A percentile compares a stretch with the other conserved stretches of the same genome.
phyloP scores from a whole-genome alignment of 2,113 vertebrate species.

The Misgurnus anguillicaudatus region DNA sequence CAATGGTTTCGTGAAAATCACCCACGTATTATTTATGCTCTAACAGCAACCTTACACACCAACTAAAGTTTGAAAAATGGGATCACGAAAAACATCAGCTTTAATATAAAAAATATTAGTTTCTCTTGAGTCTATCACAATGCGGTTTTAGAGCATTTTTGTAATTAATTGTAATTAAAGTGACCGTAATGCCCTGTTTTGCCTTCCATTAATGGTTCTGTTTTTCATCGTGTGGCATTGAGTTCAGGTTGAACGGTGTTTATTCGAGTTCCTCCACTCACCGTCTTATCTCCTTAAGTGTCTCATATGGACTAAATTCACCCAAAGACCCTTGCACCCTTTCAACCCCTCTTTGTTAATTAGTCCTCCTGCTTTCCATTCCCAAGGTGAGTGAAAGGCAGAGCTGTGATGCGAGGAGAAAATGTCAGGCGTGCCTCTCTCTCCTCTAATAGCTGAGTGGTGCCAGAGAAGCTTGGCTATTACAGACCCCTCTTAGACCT shows the following conservation, averaged over 20 bases:
- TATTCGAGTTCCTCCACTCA: conserved; percentile 37
- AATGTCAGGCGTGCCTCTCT: conserved; percentile 67
- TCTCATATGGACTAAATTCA: conserved; percentile 45
- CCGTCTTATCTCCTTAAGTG: conserved; percentile 41
- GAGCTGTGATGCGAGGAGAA: conserved; percentile 72
- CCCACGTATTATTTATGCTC: no score
- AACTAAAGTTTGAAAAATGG: no score
- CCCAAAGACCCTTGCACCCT: conserved; percentile 57
- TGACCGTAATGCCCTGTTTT: neutral
- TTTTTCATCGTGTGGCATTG: conserved; percentile 1
- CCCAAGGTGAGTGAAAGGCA: conserved; percentile 73
- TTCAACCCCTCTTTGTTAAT: conserved; percentile 72
- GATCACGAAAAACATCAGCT: no score
- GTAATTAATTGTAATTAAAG: conserved; percentile 9
- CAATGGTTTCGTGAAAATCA: no score
- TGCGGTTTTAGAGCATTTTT: conserved; percentile 11
- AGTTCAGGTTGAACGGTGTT: neutral
- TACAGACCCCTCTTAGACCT: conserved; percentile 15
- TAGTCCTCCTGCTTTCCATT: conserved; percentile 73
- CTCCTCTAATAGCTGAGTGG: conserved; percentile 36
- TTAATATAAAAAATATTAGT: no score
- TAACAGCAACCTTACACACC: no score
- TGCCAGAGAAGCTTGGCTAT: conserved; percentile 53
- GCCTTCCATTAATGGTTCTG: neutral
- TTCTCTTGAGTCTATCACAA: neutral